These are phyloP conservation scores for Limnephilus marmoratus DNA, from an alignment of 2,888 invertebrate genomes.

Conservation along the genomic window DNA sequence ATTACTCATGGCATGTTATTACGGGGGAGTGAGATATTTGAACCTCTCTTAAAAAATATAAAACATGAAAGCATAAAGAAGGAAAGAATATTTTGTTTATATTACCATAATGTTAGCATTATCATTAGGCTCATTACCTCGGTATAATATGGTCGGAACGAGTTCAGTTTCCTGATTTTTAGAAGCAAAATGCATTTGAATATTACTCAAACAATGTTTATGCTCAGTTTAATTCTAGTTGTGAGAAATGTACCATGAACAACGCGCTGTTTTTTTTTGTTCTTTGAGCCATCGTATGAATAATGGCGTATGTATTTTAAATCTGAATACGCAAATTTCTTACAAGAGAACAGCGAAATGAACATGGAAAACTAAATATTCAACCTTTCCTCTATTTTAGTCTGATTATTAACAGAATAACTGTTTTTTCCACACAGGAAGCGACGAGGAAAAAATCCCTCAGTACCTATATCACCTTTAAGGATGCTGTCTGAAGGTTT, in stretches of 20 bases:
- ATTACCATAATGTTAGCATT: conserved; percentile 39
- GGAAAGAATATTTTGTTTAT: not conserved
- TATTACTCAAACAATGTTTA: not conserved
- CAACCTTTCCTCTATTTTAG: too few species aligned
- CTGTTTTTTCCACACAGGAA: too few species aligned
- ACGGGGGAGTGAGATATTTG: not conserved
- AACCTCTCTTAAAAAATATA: not conserved
- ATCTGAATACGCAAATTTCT: not conserved
- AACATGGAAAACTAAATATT: too few species aligned
- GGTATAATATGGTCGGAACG: not conserved
- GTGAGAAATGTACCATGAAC: not conserved
- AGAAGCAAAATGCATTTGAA: not conserved
- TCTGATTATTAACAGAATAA: too few species aligned
- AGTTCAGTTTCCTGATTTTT: conserved; percentile 28
- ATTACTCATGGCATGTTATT: not conserved
- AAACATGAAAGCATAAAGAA: not conserved
- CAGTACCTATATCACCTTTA: too few species aligned
- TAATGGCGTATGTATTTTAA: not conserved
- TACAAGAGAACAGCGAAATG: too few species aligned
- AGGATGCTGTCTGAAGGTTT: too few species aligned
- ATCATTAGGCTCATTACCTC: conserved; percentile 22
- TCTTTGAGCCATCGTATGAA: not conserved
- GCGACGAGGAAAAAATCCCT: too few species aligned
- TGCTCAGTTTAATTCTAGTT: not conserved
- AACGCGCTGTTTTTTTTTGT: not conserved